Percentiles rank a stretch among this genome's conserved stretches.
These are phyloP conservation scores for Polietes domitor DNA, from an alignment of 2,888 invertebrate genomes.

Conservation along the genomic window DNA sequence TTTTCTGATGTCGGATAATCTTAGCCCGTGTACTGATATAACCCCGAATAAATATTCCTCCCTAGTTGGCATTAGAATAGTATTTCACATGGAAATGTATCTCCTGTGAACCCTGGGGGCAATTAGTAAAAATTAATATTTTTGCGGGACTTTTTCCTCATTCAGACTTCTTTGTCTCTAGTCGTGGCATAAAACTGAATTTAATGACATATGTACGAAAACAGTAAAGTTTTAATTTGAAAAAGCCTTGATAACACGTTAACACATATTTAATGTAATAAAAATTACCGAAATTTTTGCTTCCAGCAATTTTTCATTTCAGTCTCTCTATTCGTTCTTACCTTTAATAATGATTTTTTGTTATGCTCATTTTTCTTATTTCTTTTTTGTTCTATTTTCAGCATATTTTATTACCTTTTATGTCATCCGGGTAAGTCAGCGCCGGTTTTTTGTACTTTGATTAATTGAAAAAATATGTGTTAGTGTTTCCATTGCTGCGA, in stretches of 20 bases:
- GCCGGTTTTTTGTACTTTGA: conserved; percentile 55
- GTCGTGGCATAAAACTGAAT: too few relatives aligned
- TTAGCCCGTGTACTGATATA: too few relatives aligned
- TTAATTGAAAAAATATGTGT: conserved; percentile 63
- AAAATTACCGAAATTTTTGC: conserved; percentile 16
- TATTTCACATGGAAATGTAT: too few relatives aligned
- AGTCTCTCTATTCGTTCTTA: not conserved
- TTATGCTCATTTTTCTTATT: conserved; percentile 2
- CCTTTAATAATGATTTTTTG: conserved; percentile 28
- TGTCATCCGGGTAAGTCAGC: conserved; percentile 52
- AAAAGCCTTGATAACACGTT: not conserved
- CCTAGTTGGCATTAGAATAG: too few relatives aligned
- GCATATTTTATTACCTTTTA: conserved; percentile 59
- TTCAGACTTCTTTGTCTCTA: too few relatives aligned
- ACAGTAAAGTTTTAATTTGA: not conserved
- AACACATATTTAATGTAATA: conserved; percentile 6
- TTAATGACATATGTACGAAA: too few relatives aligned
- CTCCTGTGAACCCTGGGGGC: too few relatives aligned
- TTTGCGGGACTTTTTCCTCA: too few relatives aligned
- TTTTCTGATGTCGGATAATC: too few relatives aligned
- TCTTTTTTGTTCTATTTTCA: conserved; percentile 33
- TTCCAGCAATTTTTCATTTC: conserved; percentile 19
- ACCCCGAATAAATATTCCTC: too few relatives aligned
- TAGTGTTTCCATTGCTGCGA: conserved; percentile 23
- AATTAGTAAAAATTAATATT: too few relatives aligned